Evolutionary conservation across 2,113 vertebrate species (phyloP).

Genomic region (Enhydra lutris): DNA sequence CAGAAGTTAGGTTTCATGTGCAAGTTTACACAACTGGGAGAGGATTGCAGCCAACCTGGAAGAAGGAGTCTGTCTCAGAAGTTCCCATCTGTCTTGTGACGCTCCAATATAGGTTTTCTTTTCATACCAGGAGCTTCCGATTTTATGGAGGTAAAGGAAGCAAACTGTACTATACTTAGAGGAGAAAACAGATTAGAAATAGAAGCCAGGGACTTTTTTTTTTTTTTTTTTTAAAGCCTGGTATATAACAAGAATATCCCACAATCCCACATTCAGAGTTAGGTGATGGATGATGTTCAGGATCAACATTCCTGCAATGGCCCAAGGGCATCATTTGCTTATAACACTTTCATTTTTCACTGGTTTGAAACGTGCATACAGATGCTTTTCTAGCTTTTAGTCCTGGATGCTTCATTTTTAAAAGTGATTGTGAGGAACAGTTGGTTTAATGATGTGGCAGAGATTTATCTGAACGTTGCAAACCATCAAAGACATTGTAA

Average conservation of each 20-base stretch:
- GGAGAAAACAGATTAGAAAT: neutral
- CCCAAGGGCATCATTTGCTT: constrained; percentile 5
- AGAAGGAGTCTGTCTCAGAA: neutral
- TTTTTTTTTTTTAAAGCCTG: neutral
- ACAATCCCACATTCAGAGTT: neutral
- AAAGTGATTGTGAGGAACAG: neutral
- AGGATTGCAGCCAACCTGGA: neutral
- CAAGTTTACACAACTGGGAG: neutral
- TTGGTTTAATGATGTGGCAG: neutral
- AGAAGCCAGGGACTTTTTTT: neutral
- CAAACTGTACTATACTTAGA: neutral
- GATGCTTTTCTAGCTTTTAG: neutral
- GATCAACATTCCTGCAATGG: neutral
- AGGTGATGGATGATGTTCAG: neutral
- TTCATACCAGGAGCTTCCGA: neutral
- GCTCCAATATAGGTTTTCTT: neutral
- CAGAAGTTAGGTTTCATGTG: neutral
- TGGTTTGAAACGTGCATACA: neutral
- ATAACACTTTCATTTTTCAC: constrained; percentile 34
- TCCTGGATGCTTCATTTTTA: constrained; percentile 5
- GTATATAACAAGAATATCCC: neutral
- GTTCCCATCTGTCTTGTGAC: neutral
- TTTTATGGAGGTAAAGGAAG: constrained; percentile 20
- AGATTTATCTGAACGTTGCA: neutral
- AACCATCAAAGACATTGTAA: neutral